Evolutionary conservation across 2,888 invertebrate genomes (phyloP), one percentile per base, ranked within the genome.

Genomic region (Salticus scenicus): DNA sequence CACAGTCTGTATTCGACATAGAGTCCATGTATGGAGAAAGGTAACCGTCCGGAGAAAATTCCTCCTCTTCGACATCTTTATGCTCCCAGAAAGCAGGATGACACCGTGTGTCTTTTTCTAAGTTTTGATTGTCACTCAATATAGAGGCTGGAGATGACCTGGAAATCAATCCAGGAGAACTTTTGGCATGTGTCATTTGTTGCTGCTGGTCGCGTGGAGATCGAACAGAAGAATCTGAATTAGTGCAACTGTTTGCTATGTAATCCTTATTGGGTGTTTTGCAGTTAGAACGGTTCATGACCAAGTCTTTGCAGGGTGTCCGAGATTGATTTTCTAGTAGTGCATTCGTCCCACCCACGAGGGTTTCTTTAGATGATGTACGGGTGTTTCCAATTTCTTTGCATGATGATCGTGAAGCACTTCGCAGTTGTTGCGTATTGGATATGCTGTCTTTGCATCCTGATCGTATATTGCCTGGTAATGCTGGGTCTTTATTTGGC

Each of bases 1-100:
- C 90, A 78, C 90, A 90, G 87, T 90, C 90, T 5, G 90, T 89
- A 28, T 78, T 79, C 7, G 87, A 82, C 70, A 79, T 73, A 10
- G 81, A 78, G 75, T 82, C 85, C 63, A 73, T 70, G 27, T 87
- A 82, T 10, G 87, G 83, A 2, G 82, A 87, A 24, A 84, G 28
- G 31, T 76, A 75, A 17, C 79, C 79, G 28, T 86, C 82, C 0
- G 78, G 81, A 4, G 77, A 78, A 0, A 88, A 47, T 30, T 87
- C 87, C 24, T 82, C 88, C 47, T 79, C 87, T 14, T 83, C 85
- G 14, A 73, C 76, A 14, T 88, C 80, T 67, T 81, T 83, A 1
- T 77, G 31, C 8, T 86, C 86, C 80, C 80, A 86, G 30, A 78
- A 57, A n/a, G 66, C 20, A 12, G 69, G 70, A 24, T 64, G 70